phyloP scores from a whole-genome alignment of 23 tunicate species.

The Phallusia fumigata region DNA sequence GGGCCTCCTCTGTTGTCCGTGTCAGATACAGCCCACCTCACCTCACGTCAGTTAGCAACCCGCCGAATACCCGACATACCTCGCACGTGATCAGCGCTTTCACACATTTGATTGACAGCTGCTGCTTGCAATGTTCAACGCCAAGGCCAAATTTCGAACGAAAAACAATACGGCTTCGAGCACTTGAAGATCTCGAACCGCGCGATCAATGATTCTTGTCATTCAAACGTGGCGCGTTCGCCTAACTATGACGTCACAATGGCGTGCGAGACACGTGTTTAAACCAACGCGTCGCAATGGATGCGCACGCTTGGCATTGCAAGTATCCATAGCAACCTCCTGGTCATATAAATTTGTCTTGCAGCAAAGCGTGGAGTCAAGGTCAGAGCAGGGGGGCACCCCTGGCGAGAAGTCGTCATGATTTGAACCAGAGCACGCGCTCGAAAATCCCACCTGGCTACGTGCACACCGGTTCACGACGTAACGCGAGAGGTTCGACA shows the following conservation, averaged over 20 bases:
- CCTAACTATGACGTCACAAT: background rate
- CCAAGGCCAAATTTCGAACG: no score
- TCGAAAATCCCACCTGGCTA: background rate
- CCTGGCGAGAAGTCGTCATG: background rate
- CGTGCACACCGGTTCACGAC: no score
- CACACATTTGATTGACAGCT: background rate
- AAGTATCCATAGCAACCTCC: background rate
- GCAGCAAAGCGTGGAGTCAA: background rate
- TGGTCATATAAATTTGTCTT: background rate
- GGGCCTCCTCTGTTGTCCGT: background rate
- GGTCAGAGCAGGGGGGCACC: background rate
- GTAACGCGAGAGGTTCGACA: no score
- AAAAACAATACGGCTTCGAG: no score
- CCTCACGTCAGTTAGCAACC: background rate
- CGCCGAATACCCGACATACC: background rate
- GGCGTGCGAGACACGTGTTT: slow-evolving; percentile 7
- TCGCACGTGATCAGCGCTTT: background rate
- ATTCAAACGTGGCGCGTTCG: background rate
- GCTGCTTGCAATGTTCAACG: no score
- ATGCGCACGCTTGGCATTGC: background rate
- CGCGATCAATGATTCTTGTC: background rate
- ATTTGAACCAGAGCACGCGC: background rate
- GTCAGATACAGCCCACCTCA: background rate
- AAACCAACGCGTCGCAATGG: background rate
- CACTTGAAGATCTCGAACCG: background rate